Base-by-base conservation (phyloP, 1,140 invertebrate genomes). In the Sweltsa coloradensis region DNA sequence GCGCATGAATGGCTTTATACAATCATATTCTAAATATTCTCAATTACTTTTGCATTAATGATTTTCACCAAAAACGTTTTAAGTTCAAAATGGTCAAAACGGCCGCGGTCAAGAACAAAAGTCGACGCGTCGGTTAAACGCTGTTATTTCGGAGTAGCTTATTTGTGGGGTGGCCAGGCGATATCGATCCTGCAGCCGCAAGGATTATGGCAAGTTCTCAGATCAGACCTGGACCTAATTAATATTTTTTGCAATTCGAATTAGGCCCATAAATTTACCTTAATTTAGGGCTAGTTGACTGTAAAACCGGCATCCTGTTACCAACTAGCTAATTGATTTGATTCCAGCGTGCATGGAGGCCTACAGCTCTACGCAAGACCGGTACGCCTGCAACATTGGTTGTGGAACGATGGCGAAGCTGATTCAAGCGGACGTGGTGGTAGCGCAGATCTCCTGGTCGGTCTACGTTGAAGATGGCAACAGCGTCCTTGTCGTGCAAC, bases 301-400 rank as follows among this genome's bases (percentile, higher is more conserved):
- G 4, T 37, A 16, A 37, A 13, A 11, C 16, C 41, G 19, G 5
- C 4, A 42, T n/a, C 23, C 7, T 42, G 23, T 24, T 7, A 23
- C n/a, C 24, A 14, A 21, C 5, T 42, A 36, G 40, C 25, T 47
- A n/a, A n/a, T n/a, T n/a, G n/a, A n/a, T n/a, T n/a, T n/a, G n/a
- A 41, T 57, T 52, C 22, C 51, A 69, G 67, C 65, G 31, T 69
- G 66, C 41, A 56, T 52, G 13, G 66, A 68, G 52, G 65, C 67
- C 13, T 68, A 69, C 36, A 36, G 23, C 34, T 52, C 54, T n/a
- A 34, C 46, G 3, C 55, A 61, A 43, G 64, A 62, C 41, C 53
- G 59, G 2, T 60, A 54, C 25, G 58, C 61, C 7, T 69, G 66
- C 44, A 59, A 56, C 14, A 56, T 53, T 41, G 66, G 66, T 5